Base-by-base conservation (phyloP, 2,797 vertebrate species). In the Potorous gilbertii region DNA sequence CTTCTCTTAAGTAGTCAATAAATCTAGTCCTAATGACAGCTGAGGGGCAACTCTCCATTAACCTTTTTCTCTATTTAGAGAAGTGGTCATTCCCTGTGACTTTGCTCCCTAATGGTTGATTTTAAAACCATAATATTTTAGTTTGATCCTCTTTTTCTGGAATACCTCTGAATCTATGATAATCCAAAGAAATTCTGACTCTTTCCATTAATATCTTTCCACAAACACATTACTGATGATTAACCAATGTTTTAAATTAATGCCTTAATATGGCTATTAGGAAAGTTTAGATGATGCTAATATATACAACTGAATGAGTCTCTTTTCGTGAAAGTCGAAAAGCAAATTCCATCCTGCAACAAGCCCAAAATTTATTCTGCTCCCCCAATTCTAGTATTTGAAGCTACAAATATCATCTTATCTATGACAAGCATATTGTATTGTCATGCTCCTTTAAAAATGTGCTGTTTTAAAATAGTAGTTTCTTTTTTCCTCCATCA, bases 1-100 rank as follows among this genome's bases (percentile, higher is more conserved):
- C n/a, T 57, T 92, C 55, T 57, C 91, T 92, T 56, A 92, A 56
- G 55, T 40, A 56, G 55, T 50, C 91, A 56, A 92, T 92, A 56
- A 56, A 92, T 28, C 40, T 56, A 92, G 56, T 57, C 11, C 91
- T 92, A 56, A 56, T 46, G 54, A 56, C 55, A 92, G 55, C n/a
- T 46, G 40, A 92, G 40, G 91, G 40, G 55, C 56, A 92, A 46
- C n/a, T 46, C 40, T 57, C 5, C 50, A 92, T 56, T 40, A 92
- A 57, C 27, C 91, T 92, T 55, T 90, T 81, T 81, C 90, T 55
- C 90, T 90, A 3, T 55, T 55, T 46, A 56, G 91, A 92, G 55
- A 92, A 55, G 10, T 50, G 24, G 55, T 57, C 27, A 56, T 50
- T 29, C 55, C 56, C n/a, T 56, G 40, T 46, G 56, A 92, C 55